Conservation (phyloP, 1,140 invertebrate genomes). For the Tyrophagus putrescentiae region DNA sequence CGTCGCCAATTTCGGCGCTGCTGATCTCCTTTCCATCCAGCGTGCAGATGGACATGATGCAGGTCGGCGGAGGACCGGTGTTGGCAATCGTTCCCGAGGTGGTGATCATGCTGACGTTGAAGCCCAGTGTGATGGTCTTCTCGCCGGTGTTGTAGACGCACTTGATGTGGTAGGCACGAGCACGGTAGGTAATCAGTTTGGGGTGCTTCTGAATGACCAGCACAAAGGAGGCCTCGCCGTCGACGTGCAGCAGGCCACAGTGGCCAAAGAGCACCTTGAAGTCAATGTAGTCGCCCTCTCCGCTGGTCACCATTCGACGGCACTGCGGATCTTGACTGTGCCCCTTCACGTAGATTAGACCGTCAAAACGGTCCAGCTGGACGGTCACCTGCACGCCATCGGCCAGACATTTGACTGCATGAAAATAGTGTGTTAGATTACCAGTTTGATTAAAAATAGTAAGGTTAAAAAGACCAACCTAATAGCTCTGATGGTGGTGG, state of each 20-base stretch:
- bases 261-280: constrained; percentile 82
- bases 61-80: constrained; percentile 79
- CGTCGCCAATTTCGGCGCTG: constrained; percentile 80
- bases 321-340: constrained; percentile 83
- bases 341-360: constrained; percentile 80
- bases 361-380: constrained; percentile 65
- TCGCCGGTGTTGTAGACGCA: constrained; percentile 86
- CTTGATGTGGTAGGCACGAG: constrained; percentile 84
- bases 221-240: constrained; percentile 78
- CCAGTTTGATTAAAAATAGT: neutral
- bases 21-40: constrained; percentile 69
- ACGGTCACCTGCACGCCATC: constrained; percentile 79
- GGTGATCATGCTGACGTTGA: constrained; percentile 82
- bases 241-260: constrained; percentile 75
- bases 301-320: constrained; percentile 54
- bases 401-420: constrained; percentile 71
- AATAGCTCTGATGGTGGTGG: constrained; percentile 55
- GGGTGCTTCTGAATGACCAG: constrained; percentile 88
- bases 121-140: constrained; percentile 77
- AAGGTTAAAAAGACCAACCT: constrained; percentile 4
- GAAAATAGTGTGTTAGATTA: constrained; percentile 29
- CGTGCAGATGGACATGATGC: constrained; percentile 77
- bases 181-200: constrained; percentile 80
- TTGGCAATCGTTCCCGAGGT: constrained; percentile 87
- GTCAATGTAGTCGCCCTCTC: constrained; percentile 51